These are phyloP conservation scores for Callimorpha dominula DNA, from an alignment of 2,888 invertebrate genomes.

Conservation along the genomic window DNA sequence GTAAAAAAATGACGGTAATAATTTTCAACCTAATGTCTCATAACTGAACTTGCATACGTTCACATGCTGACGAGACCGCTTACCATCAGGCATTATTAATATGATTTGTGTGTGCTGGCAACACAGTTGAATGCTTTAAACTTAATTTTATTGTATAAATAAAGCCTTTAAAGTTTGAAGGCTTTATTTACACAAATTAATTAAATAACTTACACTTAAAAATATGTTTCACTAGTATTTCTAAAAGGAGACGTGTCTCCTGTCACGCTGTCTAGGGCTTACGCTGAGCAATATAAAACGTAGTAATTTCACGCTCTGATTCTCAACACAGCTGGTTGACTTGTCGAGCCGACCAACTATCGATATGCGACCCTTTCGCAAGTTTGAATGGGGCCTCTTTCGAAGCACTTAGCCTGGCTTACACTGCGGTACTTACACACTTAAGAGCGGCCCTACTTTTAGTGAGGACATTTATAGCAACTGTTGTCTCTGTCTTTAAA, in stretches of 20 bases:
- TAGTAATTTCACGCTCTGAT: conserved; percentile 29
- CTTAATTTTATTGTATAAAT: too few relatives aligned
- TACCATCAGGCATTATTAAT: background rate
- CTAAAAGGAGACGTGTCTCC: background rate
- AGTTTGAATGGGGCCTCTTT: conserved; percentile 36
- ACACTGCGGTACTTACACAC: conserved; percentile 35
- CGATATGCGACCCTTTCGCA: conserved; percentile 25
- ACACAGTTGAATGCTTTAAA: too few relatives aligned
- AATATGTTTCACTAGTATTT: background rate
- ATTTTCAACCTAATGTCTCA: background rate
- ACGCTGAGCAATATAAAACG: conserved; percentile 22
- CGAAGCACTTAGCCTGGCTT: conserved; percentile 41
- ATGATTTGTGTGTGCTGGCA: too few relatives aligned
- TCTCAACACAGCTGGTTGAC: conserved; percentile 34
- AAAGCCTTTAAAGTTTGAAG: too few relatives aligned
- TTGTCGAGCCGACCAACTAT: conserved; percentile 11
- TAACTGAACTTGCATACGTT: too few relatives aligned
- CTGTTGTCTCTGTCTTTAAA: conserved; percentile 33
- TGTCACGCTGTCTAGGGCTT: conserved; percentile 4
- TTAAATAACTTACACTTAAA: background rate
- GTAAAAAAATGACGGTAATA: too few relatives aligned
- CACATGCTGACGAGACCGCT: background rate
- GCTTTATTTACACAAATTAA: too few relatives aligned
- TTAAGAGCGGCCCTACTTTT: conserved; percentile 29
- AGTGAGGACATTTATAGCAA: conserved; percentile 24